Percentiles rank a stretch among this genome's conserved stretches.
phyloP scores from a whole-genome alignment of 2,888 invertebrate genomes.

The Melangyna quadrimaculata region DNA sequence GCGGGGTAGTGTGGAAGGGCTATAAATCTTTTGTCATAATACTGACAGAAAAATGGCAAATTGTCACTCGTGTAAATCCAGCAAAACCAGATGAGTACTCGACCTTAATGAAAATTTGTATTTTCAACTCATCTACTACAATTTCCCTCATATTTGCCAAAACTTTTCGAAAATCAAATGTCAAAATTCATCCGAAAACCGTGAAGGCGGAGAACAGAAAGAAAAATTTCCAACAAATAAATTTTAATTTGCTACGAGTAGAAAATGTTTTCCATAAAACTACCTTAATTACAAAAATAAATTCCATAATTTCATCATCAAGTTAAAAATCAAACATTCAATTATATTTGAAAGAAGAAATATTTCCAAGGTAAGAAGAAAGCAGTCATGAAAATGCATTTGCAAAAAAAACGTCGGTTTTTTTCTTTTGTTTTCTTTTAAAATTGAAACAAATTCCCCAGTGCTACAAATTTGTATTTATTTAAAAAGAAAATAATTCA shows the following conservation, averaged over 20 bases:
- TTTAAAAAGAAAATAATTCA: background rate
- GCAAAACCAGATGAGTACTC: too few relatives aligned
- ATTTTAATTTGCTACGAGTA: constrained; percentile 30
- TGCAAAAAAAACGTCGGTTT: constrained; percentile 19
- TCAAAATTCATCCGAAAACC: constrained; percentile 35
- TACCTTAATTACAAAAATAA: constrained; percentile 37
- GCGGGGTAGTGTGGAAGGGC: too few relatives aligned
- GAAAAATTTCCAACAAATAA: constrained; percentile 37
- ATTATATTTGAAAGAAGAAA: constrained; percentile 27
- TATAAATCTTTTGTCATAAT: too few relatives aligned
- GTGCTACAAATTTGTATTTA: background rate
- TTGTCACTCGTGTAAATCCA: too few relatives aligned
- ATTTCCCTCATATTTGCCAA: constrained; percentile 12
- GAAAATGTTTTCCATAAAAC: constrained; percentile 66
- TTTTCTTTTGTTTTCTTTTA: constrained; percentile 44
- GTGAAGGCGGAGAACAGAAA: constrained; percentile 62
- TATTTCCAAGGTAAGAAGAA: constrained; percentile 36
- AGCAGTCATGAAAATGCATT: background rate
- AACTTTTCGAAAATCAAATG: constrained; percentile 39
- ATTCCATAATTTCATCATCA: constrained; percentile 27
- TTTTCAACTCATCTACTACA: constrained; percentile 27
- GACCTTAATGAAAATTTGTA: background rate
- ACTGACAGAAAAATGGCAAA: too few relatives aligned
- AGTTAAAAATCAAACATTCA: constrained; percentile 31
- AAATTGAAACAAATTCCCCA: background rate